Base-by-base conservation (phyloP, 2,888 invertebrate genomes). In the Lithophane ornitopus region DNA sequence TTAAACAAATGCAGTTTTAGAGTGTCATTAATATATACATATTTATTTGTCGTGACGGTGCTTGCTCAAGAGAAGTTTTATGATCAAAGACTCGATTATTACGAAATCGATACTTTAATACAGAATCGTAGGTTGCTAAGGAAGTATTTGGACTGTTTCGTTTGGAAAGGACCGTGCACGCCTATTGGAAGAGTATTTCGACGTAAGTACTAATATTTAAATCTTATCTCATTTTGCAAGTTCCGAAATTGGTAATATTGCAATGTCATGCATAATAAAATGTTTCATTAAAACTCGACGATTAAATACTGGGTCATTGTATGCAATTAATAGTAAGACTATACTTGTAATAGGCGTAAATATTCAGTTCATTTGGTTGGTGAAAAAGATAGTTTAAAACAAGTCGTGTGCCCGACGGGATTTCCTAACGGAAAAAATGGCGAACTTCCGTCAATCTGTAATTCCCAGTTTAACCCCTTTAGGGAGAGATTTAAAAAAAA, bases 91-190 rank as follows among this genome's bases (percentile, higher is more conserved):
- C 98, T 97, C 89, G 98, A 98, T 90, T 97, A 97, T 90, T 96
- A 98, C 78, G 97, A 98, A 90, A 90, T 98, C 70, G 98, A 98
- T 84, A 96, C 97, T 86, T 97, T 98, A 83, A 93, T 98, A 54
- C 93, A 93, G 62, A 98, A 97, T 91, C 97, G 97, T 34, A 97
- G 98, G 76, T 93, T 98, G 67, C 92, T 98, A 52, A 97, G 97
- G 87, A 97, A 97, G 88, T 98, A 98, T 90, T 94, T 98, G 85
- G 97, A 97, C 74, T 98, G 98, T 89, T 95, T 94, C 80, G 85
- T 95, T 44, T 90, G 91, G 56, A 90, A 88, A 87, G 94, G 94
- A 46, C 94, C 94, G 7, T 95, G 95, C 74, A 93, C 94, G 12
- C 94, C 94, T 1, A 85, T 95, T 12, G 94, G 94, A 78, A 91